phyloP scores from a whole-genome alignment of 2,113 vertebrate species.

The Oreochromis niloticus region DNA sequence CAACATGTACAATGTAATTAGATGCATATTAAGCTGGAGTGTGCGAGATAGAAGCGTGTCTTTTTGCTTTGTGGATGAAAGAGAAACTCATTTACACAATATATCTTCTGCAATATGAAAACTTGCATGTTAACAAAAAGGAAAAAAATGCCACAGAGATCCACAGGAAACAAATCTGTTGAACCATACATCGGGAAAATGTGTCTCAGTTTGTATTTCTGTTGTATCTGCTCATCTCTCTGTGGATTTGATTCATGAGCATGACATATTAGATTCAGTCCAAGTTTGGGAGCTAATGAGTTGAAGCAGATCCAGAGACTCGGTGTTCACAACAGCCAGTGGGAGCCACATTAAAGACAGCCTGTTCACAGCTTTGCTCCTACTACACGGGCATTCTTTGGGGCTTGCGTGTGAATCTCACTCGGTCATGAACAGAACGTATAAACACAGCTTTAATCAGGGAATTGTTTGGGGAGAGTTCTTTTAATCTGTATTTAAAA shows the following conservation, averaged over 20 bases:
- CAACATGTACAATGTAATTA: conserved; percentile 64
- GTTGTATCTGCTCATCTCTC: conserved; percentile 57
- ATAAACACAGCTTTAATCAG: conserved; percentile 69
- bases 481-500: conserved; percentile 73
- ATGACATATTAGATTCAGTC: conserved; percentile 57
- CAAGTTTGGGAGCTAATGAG: conserved; percentile 75
- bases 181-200: background rate
- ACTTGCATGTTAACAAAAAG: background rate
- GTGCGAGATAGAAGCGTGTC: background rate
- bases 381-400: conserved; percentile 38
- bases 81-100: background rate
- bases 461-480: conserved; percentile 67
- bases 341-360: conserved; percentile 52
- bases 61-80: background rate
- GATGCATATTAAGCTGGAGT: background rate
- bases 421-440: conserved; percentile 31
- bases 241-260: conserved; percentile 67
- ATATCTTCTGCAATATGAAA: background rate
- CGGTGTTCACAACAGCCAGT: conserved; percentile 44
- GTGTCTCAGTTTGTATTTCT: conserved; percentile 4
- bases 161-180: conserved; percentile 9
- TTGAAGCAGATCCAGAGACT: conserved; percentile 68
- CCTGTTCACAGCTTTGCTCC: conserved; percentile 17
- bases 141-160: background rate
- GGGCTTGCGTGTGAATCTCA: conserved; percentile 8